A percentile compares a stretch with the other conserved stretches of the same genome.
These are phyloP conservation scores for Drosophila crucigera DNA, from an alignment of 2,888 invertebrate species.

Conservation along the genomic window DNA sequence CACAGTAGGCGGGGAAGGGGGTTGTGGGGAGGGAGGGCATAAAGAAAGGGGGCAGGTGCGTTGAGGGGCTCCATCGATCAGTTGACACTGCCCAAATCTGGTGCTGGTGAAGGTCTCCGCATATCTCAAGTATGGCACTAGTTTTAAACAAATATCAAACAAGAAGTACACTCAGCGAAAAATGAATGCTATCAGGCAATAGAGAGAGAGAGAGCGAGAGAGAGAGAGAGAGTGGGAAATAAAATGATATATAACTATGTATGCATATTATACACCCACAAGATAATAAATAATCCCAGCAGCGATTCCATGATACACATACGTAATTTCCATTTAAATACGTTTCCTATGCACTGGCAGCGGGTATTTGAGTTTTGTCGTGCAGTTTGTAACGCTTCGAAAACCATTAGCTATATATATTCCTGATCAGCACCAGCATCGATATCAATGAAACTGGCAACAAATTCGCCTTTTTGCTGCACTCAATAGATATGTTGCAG, in stretches of 20 bases:
- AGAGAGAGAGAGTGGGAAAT: neutral
- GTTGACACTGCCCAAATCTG: conserved; percentile 68
- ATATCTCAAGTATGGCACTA: neutral
- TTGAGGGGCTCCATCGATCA: conserved; percentile 17
- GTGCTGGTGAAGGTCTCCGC: conserved; percentile 46
- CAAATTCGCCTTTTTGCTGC: neutral
- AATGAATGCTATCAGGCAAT: neutral
- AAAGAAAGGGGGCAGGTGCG: neutral
- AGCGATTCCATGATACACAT: neutral
- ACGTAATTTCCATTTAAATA: conserved; percentile 11
- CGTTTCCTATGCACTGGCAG: neutral
- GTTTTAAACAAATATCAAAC: conserved; percentile 8
- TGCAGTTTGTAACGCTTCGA: neutral
- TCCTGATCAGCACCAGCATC: neutral
- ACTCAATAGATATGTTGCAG: neutral
- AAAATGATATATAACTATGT: neutral
- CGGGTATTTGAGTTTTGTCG: neutral
- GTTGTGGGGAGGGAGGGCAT: no score
- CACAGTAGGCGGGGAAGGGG: neutral
- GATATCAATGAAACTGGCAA: neutral
- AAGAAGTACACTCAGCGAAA: conserved; percentile 12
- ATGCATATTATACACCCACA: neutral
- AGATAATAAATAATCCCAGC: conserved; percentile 6
- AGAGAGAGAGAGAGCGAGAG: no score
- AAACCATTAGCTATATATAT: neutral